Evolutionary conservation across 2,888 invertebrate species (phyloP), one percentile per base, ranked within the genome.

Genomic region (Cosmopolites sordidus): DNA sequence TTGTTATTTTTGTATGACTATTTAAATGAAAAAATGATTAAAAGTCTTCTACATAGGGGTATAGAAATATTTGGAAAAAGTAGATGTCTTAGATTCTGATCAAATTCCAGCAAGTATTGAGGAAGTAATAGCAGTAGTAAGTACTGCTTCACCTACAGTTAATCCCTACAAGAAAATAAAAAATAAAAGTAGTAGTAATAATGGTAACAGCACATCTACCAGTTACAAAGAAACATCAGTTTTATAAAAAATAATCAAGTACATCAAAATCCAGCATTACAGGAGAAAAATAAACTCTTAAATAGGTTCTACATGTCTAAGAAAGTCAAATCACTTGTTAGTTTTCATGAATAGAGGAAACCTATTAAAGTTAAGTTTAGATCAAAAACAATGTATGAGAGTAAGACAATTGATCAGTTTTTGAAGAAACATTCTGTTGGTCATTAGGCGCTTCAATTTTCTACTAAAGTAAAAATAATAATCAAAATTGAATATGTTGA

Each of bases 61-160:
- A 79, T 83, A 76, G 81, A 80, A 62, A 81, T 84, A 64, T 84
- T 83, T 76, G 86, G 85, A 1, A 78, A 81, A 59, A 83, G 83
- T 63, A 53, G 63, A 64, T 50, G 58, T 67, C 46, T 59, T 65
- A 29, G 58, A 64, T 60, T 64, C 62, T 56, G 64, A 63, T 55
- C 68, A 70, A 56, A 78, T 78, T 58, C 77, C 79, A n/a, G 75
- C 77, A 1, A 76, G 74, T 55, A 77, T 80, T 42, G 79, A 78
- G 66, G 77, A 79, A 69, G 75, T 80, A 3, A 74, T 82, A 18
- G 76, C 73, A 38, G 73, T 75, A 58, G 78, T 81, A 0, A 76
- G 77, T 37, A 79, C 81, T 1, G 81, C 77, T 5, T 68, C 74
- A 54, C 76, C 80, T 4, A 80, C 81, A 33, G 33, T 12, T 12